Percentiles rank a stretch among this genome's conserved stretches.
These are phyloP conservation scores for Cuculus canorus DNA, from an alignment of 2,797 vertebrate species.

Conservation along the genomic window DNA sequence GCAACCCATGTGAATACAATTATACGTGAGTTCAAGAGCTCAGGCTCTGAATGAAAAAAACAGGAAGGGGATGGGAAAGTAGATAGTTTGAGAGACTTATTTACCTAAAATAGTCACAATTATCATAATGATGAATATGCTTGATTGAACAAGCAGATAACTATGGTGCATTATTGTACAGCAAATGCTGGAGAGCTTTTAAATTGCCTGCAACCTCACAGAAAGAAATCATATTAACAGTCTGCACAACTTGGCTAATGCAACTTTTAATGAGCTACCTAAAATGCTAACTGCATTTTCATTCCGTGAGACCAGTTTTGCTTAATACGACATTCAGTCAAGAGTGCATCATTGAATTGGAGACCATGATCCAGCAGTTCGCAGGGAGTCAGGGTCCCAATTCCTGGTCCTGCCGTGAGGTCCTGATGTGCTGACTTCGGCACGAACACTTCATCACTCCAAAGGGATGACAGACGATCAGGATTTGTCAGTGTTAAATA, in stretches of 20 bases:
- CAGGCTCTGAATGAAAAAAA: not conserved
- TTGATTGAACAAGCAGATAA: not conserved
- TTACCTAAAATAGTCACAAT: not conserved
- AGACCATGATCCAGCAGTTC: too few species aligned
- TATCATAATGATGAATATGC: not conserved
- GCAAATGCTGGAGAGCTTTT: not conserved
- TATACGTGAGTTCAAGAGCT: not conserved
- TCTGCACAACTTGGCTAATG: not conserved
- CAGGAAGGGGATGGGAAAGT: not conserved
- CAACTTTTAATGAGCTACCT: not conserved
- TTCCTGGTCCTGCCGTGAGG: too few species aligned
- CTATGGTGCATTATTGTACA: not conserved
- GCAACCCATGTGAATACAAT: not conserved
- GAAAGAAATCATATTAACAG: not conserved
- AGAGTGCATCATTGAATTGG: accelerated
- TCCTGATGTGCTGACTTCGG: not conserved
- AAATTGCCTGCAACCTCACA: not conserved
- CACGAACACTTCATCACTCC: accelerated
- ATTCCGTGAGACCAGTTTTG: not conserved
- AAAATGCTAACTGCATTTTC: not conserved
- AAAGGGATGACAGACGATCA: not conserved
- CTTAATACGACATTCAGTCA: not conserved
- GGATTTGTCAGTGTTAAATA: accelerated
- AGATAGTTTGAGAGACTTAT: not conserved
- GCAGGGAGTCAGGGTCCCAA: not conserved